phyloP scores from a whole-genome alignment of 2,888 invertebrate genomes.

The Heliothis peltigera region DNA sequence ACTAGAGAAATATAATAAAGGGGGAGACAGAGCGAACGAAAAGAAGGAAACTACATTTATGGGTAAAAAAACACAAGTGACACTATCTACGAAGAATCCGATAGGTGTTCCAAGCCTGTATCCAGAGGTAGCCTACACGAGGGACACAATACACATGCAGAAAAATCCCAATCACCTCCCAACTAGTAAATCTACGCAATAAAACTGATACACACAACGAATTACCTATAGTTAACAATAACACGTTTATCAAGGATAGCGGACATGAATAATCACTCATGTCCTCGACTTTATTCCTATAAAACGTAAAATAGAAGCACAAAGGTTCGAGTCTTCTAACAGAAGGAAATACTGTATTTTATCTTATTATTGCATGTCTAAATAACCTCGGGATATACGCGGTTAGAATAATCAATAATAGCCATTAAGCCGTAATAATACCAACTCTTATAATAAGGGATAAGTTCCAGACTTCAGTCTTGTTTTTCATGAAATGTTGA shows the following conservation, averaged over 20 bases:
- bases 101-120: neutral
- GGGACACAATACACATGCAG: neutral
- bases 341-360: constrained; percentile 21
- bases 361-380: constrained; percentile 15
- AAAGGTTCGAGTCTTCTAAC: constrained; percentile 20
- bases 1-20: no score
- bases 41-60: no score
- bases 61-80: no score
- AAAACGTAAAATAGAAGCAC: constrained; percentile 14
- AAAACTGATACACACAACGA: constrained; percentile 52
- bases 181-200: constrained; percentile 6
- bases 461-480: no score
- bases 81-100: neutral
- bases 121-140: neutral
- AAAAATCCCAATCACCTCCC: constrained; percentile 31
- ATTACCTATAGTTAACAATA: constrained; percentile 12
- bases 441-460: no score
- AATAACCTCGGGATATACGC: constrained; percentile 4
- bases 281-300: constrained; percentile 44
- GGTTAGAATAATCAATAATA: constrained; percentile 26
- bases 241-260: constrained; percentile 31
- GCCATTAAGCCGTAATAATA: no score
- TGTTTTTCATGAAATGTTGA: no score
- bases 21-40: no score
- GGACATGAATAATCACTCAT: constrained; percentile 26